Percentiles rank a stretch among this genome's conserved stretches.
These are phyloP conservation scores for Paraplagusia blochii DNA, from an alignment of 2,113 vertebrate genomes.

Conservation along the genomic window DNA sequence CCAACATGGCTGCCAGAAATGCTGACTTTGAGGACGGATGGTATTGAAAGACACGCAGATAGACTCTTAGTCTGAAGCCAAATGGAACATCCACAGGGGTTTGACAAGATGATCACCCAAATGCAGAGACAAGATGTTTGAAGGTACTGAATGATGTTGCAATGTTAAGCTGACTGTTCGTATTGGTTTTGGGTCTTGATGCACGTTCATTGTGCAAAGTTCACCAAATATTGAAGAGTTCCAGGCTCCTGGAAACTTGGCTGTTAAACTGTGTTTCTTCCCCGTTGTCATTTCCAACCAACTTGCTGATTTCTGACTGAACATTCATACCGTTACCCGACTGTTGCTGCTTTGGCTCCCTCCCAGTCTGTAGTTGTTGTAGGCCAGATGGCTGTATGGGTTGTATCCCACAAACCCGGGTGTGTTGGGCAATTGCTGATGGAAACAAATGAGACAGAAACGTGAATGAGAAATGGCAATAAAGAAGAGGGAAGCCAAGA, in stretches of 20 bases:
- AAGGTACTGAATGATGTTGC: not conserved
- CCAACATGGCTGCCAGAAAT: constrained; percentile 59
- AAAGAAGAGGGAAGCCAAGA: constrained; percentile 50
- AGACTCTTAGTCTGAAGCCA: constrained; percentile 40
- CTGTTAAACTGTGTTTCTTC: not conserved
- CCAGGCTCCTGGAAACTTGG: no score
- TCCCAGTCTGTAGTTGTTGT: constrained; percentile 99
- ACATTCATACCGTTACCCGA: constrained; percentile 98
- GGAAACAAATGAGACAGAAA: constrained; percentile 97
- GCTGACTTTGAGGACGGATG: constrained; percentile 55
- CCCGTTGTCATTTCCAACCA: not conserved
- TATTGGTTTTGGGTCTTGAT: not conserved
- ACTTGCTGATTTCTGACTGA: constrained; percentile 7
- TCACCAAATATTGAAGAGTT: no score
- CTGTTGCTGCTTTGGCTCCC: constrained; percentile 99
- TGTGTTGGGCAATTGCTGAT: constrained; percentile 99
- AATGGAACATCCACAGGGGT: constrained; percentile 43
- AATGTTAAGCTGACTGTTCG: not conserved
- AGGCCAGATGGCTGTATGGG: constrained; percentile 99
- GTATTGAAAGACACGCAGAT: constrained; percentile 55
- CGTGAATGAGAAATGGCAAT: constrained; percentile 92
- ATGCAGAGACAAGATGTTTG: constrained; percentile 9
- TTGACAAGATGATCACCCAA: constrained; percentile 24
- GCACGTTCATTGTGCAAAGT: no score
- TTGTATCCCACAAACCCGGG: constrained; percentile 99